Base-by-base conservation (phyloP, 2,113 vertebrate species). In the Pygoscelis adeliae region DNA sequence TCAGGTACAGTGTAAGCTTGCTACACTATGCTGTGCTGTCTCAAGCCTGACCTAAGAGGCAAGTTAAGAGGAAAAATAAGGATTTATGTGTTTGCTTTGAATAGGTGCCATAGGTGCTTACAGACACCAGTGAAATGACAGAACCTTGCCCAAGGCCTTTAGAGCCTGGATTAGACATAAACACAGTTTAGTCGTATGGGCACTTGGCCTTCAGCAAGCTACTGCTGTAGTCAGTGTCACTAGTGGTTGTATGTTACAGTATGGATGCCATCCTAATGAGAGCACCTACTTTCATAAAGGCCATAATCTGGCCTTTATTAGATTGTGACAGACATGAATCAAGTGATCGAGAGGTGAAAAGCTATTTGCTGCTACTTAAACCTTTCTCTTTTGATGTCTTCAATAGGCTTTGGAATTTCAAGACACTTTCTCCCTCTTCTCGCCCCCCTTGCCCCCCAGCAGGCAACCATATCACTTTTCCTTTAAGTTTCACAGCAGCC, bases 401-500 rank as follows among this genome's bases (percentile, higher is more conserved):
- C n/a, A 73, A 17, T 32, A 90, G 72, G 76, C 53, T 86, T 83
- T 78, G 83, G 63, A 87, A 89, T 87, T 66, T 62, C 62, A 87
- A 77, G 65, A 10, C 13, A 5, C 65, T 80, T 86, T 40, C 58
- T 56, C 23, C 34, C 32, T 17, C 29, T 52, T 58, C 36, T n/a
- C 20, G 22, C 36, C 15, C 61, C 15, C 30, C 13, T 56, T 72
- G 17, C 44, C 49, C 71, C 67, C 22, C 63, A 89, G 76, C 80
- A 89, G 61, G 65, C 46, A 84, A 42, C 32, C 27, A 6, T 47
- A 85, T 47, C 73, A 17, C 59, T 91, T 83, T 67, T 69, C 74
- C 90, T 96, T 81, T 58, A 84, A 76, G 83, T 50, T 89, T 79
- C 87, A 53, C 83, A 80, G 89, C 63, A 81, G 89, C 58, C 46